Evolutionary conservation across 2,113 vertebrate genomes (phyloP), one percentile per base, ranked within the genome.

Genomic region (Peucedramus taeniatus): DNA sequence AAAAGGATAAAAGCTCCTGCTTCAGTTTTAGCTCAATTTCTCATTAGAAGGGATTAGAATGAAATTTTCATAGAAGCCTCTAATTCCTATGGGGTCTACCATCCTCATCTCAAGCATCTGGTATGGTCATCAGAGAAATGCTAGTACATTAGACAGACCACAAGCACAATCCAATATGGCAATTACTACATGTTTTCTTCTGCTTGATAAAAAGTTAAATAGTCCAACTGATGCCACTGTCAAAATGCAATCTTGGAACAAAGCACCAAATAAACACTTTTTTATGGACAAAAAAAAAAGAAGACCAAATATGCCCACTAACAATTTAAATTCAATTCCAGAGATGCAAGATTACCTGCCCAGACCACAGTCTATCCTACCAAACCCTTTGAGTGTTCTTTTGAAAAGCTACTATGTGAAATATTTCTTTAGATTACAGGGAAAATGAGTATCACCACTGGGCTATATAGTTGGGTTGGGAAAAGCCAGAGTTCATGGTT

Each of bases 41-140:
- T 97, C 94, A 96, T 93, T 96, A 96, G 81, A 93, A 85, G 54
- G 89, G 89, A 97, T 96, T 93, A 96, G 87, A 94, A 94, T 53
- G 65, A 96, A 96, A 95, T 93, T 95, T 94, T 96, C 57, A 69
- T 89, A 89, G 87, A 89, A 93, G 87, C 54, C 66, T 91, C 81
- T 91, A 94, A 95, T 95, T 95, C 93, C 78, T 94, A 5, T 35
- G 91, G 57, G 95, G 50, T 91, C 78, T 87, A 85, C 72, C 74
- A 85, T 85, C 89, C 54, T 96, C 53, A 79, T 91, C 84, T 93
- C 74, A 94, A 90, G 93, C 93, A 95, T 91, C 94, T 97, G 94
- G 87, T 78, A 84, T 39, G 87, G 91, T 76, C 94, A 96, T 89
- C 87, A 85, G 93, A 96, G 94, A 87, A 84, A 89, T 18, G 15